Base-by-base conservation (phyloP, 2,888 invertebrate species). In the Dromius quadrimaculatus region DNA sequence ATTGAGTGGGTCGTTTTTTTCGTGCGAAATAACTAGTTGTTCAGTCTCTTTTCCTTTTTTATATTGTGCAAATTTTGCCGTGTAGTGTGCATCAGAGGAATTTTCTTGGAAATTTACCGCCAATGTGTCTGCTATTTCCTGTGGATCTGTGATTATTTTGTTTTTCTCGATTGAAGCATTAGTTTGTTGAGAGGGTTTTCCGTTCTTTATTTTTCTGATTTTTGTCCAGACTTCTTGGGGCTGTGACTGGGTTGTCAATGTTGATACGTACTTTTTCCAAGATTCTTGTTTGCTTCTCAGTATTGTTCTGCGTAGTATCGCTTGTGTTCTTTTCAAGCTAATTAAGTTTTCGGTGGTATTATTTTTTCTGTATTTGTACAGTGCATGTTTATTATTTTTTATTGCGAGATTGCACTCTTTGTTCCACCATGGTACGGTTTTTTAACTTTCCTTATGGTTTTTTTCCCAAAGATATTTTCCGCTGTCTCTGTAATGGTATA, bases 41-140 rank as follows among this genome's bases (percentile, higher is more conserved):
- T n/a, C n/a, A n/a, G n/a, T n/a, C n/a, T n/a, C n/a, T n/a, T n/a
- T n/a, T n/a, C n/a, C n/a, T n/a, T n/a, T 8, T 54, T 54, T 54
- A 13, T 54, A 2, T 22, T 19, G 6, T 54, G 22, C 9, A 9
- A 54, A 22, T 3, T 54, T 8, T 54, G 20, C 23, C 8, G 22
- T 54, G 22, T 54, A 54, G 22, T 54, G 54, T n/a, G 11, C 22
- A 23, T 20, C 23, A 2, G 22, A 54, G 19, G 54, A 54, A 22
- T 54, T 54, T 54, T 54, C 22, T 6, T n/a, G n/a, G n/a, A 54
- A 54, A 22, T 19, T 3, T 22, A 8, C 23, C 23, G 54, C 54
- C 22, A 54, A 6, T 19, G 54, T 54, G 54, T 54, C 22, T 20
- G 54, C 20, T 54, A 54, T 54, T 54, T 54, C 22, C 13, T 54